Evolutionary conservation across 2,113 vertebrate species (phyloP).

Genomic region (Terrapene triunguis): DNA sequence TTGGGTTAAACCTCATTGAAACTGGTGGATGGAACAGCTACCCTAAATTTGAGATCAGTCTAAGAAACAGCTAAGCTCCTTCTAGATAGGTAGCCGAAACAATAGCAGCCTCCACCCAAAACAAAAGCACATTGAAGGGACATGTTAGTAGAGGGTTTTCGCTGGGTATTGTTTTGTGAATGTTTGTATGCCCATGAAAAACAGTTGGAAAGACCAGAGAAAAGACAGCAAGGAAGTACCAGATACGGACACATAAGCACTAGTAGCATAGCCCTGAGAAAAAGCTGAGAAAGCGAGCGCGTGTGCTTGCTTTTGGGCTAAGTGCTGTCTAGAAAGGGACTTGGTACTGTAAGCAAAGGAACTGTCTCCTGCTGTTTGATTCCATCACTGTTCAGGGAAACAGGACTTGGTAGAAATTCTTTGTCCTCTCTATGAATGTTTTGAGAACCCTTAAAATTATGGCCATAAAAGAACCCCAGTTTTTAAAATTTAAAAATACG

Average conservation of each 20-base stretch:
- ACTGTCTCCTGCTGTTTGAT: neutral
- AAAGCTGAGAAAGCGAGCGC: neutral
- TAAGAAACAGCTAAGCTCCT: neutral
- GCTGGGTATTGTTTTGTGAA: neutral
- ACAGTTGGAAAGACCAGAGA: neutral
- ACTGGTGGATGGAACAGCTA: neutral
- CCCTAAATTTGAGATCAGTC: too few relatives aligned
- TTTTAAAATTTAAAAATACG: neutral
- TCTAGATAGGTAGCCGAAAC: neutral
- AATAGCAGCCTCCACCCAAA: neutral
- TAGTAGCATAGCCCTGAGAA: neutral
- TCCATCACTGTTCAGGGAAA: neutral
- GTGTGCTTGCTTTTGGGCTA: neutral
- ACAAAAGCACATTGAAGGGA: neutral
- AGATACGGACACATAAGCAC: neutral
- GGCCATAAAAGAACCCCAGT: neutral
- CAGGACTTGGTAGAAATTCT: neutral
- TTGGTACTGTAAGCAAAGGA: neutral
- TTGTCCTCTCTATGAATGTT: neutral
- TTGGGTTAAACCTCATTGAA: neutral
- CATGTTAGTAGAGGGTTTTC: neutral
- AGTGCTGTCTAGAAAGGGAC: neutral
- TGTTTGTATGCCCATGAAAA: neutral
- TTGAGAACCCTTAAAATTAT: neutral
- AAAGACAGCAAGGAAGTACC: neutral